Percentiles rank a stretch among this genome's conserved stretches.
Evolutionary conservation across 2,888 invertebrate genomes (phyloP).

Genomic region (Scotopteryx bipunctaria): DNA sequence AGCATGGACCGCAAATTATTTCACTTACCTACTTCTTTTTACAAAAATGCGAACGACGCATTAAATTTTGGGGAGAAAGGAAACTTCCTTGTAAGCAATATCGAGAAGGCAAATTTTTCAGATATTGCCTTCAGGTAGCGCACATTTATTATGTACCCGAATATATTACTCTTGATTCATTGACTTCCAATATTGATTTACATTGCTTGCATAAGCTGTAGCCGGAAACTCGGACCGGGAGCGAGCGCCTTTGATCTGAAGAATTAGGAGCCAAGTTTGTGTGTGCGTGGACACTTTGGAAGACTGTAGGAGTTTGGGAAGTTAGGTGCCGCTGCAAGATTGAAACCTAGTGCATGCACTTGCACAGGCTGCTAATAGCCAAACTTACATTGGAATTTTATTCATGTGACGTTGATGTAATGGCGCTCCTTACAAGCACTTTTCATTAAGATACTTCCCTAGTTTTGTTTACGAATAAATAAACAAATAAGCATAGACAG

Average conservation of each 20-base stretch:
- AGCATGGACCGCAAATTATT: slow-evolving; percentile 81
- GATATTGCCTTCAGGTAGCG: slow-evolving; percentile 84
- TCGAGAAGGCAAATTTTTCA: slow-evolving; percentile 84
- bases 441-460: neutral
- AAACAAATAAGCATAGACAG: slow-evolving; percentile 64
- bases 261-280: slow-evolving; percentile 59
- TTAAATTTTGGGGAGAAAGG: slow-evolving; percentile 84
- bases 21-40: slow-evolving; percentile 83
- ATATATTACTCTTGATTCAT: slow-evolving; percentile 84
- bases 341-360: slow-evolving; percentile 40
- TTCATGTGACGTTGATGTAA: neutral
- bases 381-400: slow-evolving; percentile 15
- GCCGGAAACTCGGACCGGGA: slow-evolving; percentile 62
- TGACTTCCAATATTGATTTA: slow-evolving; percentile 84
- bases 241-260: slow-evolving; percentile 58
- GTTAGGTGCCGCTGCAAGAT: slow-evolving; percentile 36
- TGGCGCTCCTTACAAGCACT: neutral
- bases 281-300: slow-evolving; percentile 46
- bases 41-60: slow-evolving; percentile 83
- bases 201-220: slow-evolving; percentile 81
- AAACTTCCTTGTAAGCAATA: slow-evolving; percentile 84
- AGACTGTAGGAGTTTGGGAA: slow-evolving; percentile 40
- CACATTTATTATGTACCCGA: slow-evolving; percentile 84
- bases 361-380: slow-evolving; percentile 15
- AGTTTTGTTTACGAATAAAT: neutral